phyloP scores from a whole-genome alignment of 2,113 vertebrate species.

The Psammodynastes pulverulentus region DNA sequence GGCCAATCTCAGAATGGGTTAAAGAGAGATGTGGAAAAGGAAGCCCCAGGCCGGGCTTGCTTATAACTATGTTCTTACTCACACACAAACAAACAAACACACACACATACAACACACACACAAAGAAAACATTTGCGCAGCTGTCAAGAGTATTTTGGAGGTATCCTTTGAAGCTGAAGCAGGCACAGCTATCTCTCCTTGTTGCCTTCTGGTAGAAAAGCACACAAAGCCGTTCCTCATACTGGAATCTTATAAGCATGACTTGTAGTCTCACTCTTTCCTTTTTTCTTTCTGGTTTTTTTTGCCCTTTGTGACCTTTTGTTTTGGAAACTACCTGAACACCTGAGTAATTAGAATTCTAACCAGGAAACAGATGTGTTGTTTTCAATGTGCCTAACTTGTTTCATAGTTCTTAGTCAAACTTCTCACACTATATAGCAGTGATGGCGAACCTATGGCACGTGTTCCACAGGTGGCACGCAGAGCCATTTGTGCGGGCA shows the following conservation, averaged over 20 bases:
- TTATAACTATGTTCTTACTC: background rate
- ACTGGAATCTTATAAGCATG: background rate
- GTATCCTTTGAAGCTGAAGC: background rate
- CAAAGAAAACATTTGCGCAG: background rate
- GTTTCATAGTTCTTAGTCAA: background rate
- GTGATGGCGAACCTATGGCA: too few species aligned
- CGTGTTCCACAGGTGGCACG: too few species aligned
- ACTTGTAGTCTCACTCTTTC: background rate
- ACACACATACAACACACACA: background rate
- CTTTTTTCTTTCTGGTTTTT: background rate
- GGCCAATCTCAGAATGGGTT: background rate
- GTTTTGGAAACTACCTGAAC: background rate
- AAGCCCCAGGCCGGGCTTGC: background rate
- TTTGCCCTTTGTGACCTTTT: background rate
- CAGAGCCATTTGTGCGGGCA: too few species aligned
- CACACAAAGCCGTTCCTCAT: background rate
- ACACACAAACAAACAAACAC: background rate
- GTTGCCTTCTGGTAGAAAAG: background rate
- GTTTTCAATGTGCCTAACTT: background rate
- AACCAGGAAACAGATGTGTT: background rate
- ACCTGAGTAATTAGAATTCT: background rate
- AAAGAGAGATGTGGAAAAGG: background rate
- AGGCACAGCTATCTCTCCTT: background rate
- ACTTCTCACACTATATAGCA: too few species aligned
- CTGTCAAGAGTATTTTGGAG: background rate